A percentile compares a stretch with the other conserved stretches of the same genome.
These are phyloP conservation scores for Schizotus pectinicornis DNA, from an alignment of 2,888 invertebrate genomes.

Conservation along the genomic window DNA sequence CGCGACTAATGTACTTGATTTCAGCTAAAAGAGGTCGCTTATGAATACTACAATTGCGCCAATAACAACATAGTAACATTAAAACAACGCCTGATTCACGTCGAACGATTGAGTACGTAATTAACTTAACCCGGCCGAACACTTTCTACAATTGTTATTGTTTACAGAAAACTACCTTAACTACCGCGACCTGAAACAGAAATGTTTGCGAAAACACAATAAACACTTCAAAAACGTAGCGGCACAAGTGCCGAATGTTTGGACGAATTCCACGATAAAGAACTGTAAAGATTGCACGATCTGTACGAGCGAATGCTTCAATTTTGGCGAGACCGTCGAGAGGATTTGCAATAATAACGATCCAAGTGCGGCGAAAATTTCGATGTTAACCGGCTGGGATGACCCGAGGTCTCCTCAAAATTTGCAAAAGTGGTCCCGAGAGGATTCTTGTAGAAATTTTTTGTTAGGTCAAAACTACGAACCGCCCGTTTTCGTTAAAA, in stretches of 20 bases:
- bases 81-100: constrained; percentile 14
- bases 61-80: constrained; percentile 52
- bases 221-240: not conserved
- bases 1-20: constrained; percentile 35
- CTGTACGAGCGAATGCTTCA: no score
- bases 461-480: constrained; percentile 57
- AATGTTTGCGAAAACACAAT: constrained; percentile 18
- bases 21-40: constrained; percentile 74
- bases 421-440: constrained; percentile 35
- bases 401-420: constrained; percentile 55
- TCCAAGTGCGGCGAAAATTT: not conserved
- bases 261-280: constrained; percentile 4
- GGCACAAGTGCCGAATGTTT: constrained; percentile 9
- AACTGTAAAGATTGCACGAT: no score
- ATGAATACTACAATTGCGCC: constrained; percentile 75
- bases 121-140: no score
- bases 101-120: constrained; percentile 41
- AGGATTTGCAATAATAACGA: constrained; percentile 10
- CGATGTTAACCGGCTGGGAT: no score
- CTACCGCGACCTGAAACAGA: constrained; percentile 36
- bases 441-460: constrained; percentile 45
- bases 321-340: not conserved
- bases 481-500: constrained; percentile 50
- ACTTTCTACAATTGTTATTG: not conserved
- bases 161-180: constrained; percentile 38